Base-by-base conservation (phyloP, 2,888 invertebrate genomes). In the Epirrhoe tristata region DNA sequence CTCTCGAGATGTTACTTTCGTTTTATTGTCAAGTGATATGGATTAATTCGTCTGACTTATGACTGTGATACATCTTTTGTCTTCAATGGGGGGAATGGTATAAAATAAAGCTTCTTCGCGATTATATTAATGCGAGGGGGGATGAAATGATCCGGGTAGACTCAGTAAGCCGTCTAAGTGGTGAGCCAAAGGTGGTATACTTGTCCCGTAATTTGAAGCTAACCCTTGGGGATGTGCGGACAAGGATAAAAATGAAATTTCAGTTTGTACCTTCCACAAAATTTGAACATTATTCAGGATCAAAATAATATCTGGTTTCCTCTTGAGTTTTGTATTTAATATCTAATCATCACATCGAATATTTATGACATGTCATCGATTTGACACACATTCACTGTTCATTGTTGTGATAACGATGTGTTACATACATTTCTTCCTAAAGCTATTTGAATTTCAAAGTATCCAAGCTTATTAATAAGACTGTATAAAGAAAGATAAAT, bases 31-130 rank as follows among this genome's bases (percentile, higher is more conserved):
- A 84, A 93, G 89, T 89, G 90, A 90, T 91, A 91, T 87, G 88
- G 94, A 92, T 93, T 94, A 94, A 89, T 93, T 90, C 86, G 81
- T 87, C 81, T 92, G 91, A 93, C 94, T 94, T 91, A 93, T 93
- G 89, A 93, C 91, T 88, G 93, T 86, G 87, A 94, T 94, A 90
- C 88, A 91, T 94, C 88, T 88, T 78, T 86, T 85, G 89, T 88
- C 88, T 85, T 74, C 76, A 80, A 85, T 81, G 82, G 82, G 7
- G 85, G 85, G 84, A 84, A 87, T 53, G 64, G 71, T 88, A 87
- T 89, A 90, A 91, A 93, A 89, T 92, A 89, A 92, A 92, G 91
- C 90, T 87, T 89, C 85, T 82, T 84, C 77, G 85, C 87, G 89
- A 91, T 93, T 91, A 91, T 91, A 93, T 92, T 92, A 93, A 93